Conservation (phyloP, 2,113 vertebrate genomes). For the Puma concolor region DNA sequence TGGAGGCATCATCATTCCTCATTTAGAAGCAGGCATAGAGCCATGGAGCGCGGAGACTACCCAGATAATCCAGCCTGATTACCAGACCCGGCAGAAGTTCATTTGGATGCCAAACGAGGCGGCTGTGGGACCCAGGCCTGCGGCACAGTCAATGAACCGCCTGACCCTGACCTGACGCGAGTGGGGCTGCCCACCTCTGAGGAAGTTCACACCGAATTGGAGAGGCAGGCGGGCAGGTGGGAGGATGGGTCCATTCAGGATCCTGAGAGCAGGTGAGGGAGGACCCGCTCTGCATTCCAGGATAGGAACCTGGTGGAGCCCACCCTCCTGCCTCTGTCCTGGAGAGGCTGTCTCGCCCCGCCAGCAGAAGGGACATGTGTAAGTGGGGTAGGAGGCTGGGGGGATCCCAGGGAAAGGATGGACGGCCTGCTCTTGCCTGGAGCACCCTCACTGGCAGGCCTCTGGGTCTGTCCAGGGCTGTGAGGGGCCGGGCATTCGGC, state of each 20-base stretch:
- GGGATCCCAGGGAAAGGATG: background rate
- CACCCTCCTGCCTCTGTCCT: no score
- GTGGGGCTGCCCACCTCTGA: constrained; percentile 8
- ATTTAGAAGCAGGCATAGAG: constrained; percentile 77
- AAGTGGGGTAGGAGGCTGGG: background rate
- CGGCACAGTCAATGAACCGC: background rate
- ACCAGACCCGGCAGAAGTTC: constrained; percentile 77
- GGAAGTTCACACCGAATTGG: background rate
- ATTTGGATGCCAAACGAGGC: constrained; percentile 70
- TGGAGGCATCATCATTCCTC: constrained; percentile 82
- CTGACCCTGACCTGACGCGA: constrained; percentile 69
- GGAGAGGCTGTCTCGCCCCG: background rate
- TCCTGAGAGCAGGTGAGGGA: background rate
- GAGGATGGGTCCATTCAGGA: background rate
- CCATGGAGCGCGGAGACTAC: constrained; percentile 75
- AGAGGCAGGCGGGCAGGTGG: constrained; percentile 51
- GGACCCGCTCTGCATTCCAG: background rate
- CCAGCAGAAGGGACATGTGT: background rate
- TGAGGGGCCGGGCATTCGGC: background rate
- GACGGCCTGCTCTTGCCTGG: background rate
- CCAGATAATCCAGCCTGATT: constrained; percentile 79
- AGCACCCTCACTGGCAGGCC: background rate
- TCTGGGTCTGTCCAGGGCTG: background rate
- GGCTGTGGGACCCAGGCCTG: background rate
- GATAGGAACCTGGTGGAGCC: background rate